These are phyloP conservation scores for Propithecus deckenii DNA, from an alignment of 2,797 vertebrate genomes.

Conservation along the genomic window DNA sequence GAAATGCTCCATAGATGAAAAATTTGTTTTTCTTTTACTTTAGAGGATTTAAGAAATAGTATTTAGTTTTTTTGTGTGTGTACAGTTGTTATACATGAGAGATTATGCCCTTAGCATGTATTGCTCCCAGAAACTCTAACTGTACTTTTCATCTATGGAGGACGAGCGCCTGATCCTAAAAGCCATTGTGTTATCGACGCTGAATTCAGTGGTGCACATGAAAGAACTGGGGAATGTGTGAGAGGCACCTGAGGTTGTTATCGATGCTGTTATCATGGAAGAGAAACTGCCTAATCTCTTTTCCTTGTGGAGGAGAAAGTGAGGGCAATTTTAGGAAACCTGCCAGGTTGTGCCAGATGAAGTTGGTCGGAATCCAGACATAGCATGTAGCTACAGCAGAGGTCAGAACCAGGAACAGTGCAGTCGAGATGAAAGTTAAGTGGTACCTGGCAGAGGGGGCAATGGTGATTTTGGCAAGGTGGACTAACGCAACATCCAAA, in stretches of 20 bases:
- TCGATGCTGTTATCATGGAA: not conserved
- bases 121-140: not conserved
- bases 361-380: not conserved
- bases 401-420: not conserved
- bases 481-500: not conserved
- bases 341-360: not conserved
- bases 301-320: not conserved
- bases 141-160: not conserved
- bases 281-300: not conserved
- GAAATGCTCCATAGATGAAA: not conserved
- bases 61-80: not conserved
- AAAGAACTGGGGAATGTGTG: not conserved
- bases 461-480: not conserved
- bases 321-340: not conserved
- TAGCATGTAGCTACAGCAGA: not conserved
- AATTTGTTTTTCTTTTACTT: not conserved
- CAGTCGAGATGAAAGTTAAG: not conserved
- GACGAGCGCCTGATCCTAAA: not conserved
- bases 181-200: not conserved
- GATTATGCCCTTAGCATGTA: not conserved
- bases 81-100: not conserved
- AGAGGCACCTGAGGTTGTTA: not conserved
- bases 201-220: not conserved
- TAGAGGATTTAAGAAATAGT: not conserved
- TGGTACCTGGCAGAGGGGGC: not conserved